These are phyloP conservation scores for Callosobruchus maculatus DNA, from an alignment of 2,888 invertebrate species.

Conservation along the genomic window DNA sequence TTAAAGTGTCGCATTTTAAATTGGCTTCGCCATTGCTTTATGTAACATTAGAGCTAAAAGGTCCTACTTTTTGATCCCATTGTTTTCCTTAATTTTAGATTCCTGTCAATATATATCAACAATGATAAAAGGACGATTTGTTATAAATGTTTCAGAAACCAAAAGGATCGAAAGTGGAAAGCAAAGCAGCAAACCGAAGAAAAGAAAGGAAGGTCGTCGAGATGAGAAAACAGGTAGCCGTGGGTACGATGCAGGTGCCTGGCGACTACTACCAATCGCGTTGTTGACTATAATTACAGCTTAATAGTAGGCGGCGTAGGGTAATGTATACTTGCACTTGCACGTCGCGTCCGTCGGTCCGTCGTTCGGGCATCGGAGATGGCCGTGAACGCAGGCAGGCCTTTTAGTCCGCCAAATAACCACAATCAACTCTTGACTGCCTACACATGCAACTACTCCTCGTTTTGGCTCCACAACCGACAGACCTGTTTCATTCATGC, in stretches of 20 bases:
- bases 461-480: neutral
- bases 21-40: too few relatives aligned
- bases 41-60: too few relatives aligned
- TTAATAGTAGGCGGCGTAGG: constrained; percentile 39
- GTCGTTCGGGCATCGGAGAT: neutral
- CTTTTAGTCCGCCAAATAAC: neutral
- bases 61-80: too few relatives aligned
- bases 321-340: constrained; percentile 30
- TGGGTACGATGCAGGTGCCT: constrained; percentile 34
- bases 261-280: constrained; percentile 36
- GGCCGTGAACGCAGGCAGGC: neutral
- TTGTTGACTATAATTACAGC: constrained; percentile 42
- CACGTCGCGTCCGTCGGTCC: neutral
- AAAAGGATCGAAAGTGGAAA: neutral
- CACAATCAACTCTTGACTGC: neutral
- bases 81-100: too few relatives aligned
- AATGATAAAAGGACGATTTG: too few relatives aligned
- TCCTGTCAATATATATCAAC: too few relatives aligned
- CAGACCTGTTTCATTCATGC: neutral
- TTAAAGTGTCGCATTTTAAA: too few relatives aligned
- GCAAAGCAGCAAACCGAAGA: neutral
- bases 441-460: neutral
- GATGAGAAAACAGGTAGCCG: constrained; percentile 28
- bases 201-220: neutral
- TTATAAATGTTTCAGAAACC: neutral